Percentiles rank a stretch among this genome's conserved stretches.
These are phyloP conservation scores for Huso huso DNA, from an alignment of 2,797 vertebrate genomes.

Conservation along the genomic window DNA sequence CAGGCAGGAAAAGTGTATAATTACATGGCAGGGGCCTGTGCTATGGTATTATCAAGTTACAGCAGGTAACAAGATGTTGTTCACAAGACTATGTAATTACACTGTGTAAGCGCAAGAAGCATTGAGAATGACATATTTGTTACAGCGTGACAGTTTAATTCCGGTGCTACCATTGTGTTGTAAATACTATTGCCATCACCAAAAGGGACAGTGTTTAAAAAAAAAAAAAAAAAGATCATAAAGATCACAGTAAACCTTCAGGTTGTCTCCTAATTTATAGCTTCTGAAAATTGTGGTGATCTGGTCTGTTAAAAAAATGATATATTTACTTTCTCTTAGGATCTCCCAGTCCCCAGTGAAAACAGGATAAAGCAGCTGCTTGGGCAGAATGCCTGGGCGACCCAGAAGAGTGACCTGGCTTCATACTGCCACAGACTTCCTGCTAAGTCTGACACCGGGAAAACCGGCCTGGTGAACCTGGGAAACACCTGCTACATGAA, in stretches of 20 bases:
- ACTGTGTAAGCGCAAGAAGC: too few relatives aligned
- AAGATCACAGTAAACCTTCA: too few relatives aligned
- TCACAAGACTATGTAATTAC: too few relatives aligned
- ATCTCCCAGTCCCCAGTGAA: slow-evolving; percentile 60
- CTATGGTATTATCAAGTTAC: too few relatives aligned
- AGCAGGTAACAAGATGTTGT: too few relatives aligned
- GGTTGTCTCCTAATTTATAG: too few relatives aligned
- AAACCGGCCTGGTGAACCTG: slow-evolving; percentile 67
- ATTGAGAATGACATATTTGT: too few relatives aligned
- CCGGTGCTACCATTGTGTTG: background rate
- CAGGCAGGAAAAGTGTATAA: too few relatives aligned
- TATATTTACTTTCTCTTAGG: slow-evolving; percentile 33
- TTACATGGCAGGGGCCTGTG: too few relatives aligned
- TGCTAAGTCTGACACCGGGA: slow-evolving; percentile 66
- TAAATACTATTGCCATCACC: background rate
- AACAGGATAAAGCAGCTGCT: slow-evolving; percentile 66
- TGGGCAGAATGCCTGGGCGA: slow-evolving; percentile 66
- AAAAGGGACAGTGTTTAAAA: background rate
- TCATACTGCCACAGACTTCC: slow-evolving; percentile 59
- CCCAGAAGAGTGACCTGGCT: slow-evolving; percentile 58
- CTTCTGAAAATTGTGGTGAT: too few relatives aligned
- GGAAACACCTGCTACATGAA: slow-evolving; percentile 76
- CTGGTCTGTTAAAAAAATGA: background rate
- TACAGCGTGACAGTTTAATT: background rate
- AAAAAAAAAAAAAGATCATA: too few relatives aligned